Evolutionary conservation across 2,113 vertebrate genomes (phyloP), one percentile per base, ranked within the genome.

Genomic region (Chaenocephalus aceratus): DNA sequence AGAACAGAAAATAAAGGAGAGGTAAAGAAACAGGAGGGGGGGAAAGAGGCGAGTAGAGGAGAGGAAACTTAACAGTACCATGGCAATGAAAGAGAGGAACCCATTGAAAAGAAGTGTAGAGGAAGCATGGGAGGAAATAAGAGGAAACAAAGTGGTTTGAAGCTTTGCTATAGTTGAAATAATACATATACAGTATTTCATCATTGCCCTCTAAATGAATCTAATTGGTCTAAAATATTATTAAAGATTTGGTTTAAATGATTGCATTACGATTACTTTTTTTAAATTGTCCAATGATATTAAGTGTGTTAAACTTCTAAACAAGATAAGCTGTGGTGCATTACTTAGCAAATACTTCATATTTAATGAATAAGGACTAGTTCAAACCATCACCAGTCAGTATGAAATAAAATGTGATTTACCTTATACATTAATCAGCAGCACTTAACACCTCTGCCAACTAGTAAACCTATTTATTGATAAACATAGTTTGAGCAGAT

Each of bases 21-120:
- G 88, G 86, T 85, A 94, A 94, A 93, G 92, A 91, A 94, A 48
- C 45, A 72, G 52, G 72, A 64, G 62, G 2, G 92, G 21, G 95
- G 94, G 96, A 59, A 16, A 16, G 48, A 16, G 23, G 13, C 18
- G 54, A 6, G 21, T 90, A 88, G 90, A 86, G 74, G 88, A 93
- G 36, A 95, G 93, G 77, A 21, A 89, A 49, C 26, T n/a, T 45
- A 65, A 16, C 36, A 46, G 14, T 51, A 26, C 41, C 10, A 41
- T 30, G 10, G 66, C 34, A 54, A 30, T n/a, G 26, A 56, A 30
- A 88, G 70, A 90, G 76, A 91, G 45, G 41, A 26, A 30, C 36
- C 10, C 48, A 60, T 10, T 21, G 54, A 67, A 56, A 26, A 23
- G 10, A 92, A 34, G 30, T 34, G 60, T 41, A 26, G 23, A 66